Percentiles rank a stretch among this genome's conserved stretches.
Evolutionary conservation across 2,888 invertebrate genomes (phyloP).

Genomic region (Masnerella sp.): DNA sequence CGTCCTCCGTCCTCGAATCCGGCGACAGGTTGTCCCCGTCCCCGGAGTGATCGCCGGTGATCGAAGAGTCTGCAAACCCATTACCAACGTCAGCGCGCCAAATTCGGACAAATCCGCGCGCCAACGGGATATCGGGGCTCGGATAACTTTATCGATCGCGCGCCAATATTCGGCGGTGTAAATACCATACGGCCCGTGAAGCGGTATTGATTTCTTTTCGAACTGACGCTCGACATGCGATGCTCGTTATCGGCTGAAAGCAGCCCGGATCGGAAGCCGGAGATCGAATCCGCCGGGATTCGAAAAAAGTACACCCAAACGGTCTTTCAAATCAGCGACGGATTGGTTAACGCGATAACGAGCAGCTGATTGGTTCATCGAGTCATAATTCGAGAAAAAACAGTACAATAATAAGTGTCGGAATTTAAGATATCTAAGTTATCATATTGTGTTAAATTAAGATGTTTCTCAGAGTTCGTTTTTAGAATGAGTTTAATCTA

Average conservation of each 20-base stretch:
- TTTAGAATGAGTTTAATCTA: too few species aligned
- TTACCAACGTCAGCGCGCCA: too few species aligned
- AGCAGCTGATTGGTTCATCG: constrained; percentile 1
- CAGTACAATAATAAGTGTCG: too few species aligned
- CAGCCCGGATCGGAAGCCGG: too few species aligned
- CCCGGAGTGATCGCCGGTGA: constrained; percentile 49
- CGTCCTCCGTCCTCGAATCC: constrained; percentile 48
- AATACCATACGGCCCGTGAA: constrained; percentile 18
- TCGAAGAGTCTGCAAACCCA: constrained; percentile 54
- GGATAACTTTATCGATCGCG: constrained; percentile 37
- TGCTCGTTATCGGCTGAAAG: constrained; percentile 5
- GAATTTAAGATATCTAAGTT: too few species aligned
- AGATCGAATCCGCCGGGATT: too few species aligned
- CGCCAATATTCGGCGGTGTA: constrained; percentile 26
- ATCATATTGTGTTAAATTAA: too few species aligned
- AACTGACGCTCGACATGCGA: constrained; percentile 13
- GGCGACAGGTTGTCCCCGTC: constrained; percentile 47
- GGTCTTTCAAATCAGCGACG: too few species aligned
- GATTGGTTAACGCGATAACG: constrained; percentile 5
- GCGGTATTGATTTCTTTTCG: constrained; percentile 34
- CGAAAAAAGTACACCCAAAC: too few species aligned
- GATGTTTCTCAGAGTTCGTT: too few species aligned
- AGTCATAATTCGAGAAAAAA: too few species aligned
- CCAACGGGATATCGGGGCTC: constrained; percentile 4
- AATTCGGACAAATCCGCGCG: too few species aligned